These are phyloP conservation scores for Anomalospiza imberbis DNA, from an alignment of 2,797 vertebrate species.

Conservation along the genomic window DNA sequence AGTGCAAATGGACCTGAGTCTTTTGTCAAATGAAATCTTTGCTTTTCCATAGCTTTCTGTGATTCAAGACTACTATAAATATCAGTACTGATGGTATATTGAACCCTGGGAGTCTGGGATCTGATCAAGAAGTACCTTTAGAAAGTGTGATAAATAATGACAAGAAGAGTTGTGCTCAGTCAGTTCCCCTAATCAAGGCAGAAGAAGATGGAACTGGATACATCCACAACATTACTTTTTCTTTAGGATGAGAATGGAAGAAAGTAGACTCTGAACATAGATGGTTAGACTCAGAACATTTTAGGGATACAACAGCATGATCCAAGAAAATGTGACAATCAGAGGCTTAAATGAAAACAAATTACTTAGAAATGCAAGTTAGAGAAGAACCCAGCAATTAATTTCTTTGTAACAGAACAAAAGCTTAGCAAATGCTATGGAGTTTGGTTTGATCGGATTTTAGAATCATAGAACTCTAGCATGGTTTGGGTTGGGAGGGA, in stretches of 20 bases:
- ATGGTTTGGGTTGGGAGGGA: neutral
- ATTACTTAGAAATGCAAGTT: conserved; percentile 2
- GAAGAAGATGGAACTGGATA: neutral
- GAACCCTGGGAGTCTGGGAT: neutral
- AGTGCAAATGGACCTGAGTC: neutral
- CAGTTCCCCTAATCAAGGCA: neutral
- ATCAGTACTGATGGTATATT: neutral
- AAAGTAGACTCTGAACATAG: neutral
- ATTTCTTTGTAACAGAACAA: conserved; percentile 12
- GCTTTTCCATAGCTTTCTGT: neutral
- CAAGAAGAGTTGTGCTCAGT: neutral
- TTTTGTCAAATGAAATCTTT: neutral
- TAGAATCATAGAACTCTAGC: neutral
- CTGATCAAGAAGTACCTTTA: neutral
- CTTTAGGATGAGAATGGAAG: neutral
- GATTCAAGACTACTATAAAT: neutral
- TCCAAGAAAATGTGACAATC: neutral
- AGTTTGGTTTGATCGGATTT: neutral
- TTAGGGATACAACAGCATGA: neutral
- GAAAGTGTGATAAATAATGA: neutral
- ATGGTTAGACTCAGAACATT: neutral
- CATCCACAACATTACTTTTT: neutral
- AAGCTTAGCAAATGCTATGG: neutral
- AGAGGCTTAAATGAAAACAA: neutral
- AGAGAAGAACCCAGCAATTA: conserved; percentile 2